Conservation (phyloP, 2,797 vertebrate species). For the Chaetophractus vellerosus region DNA sequence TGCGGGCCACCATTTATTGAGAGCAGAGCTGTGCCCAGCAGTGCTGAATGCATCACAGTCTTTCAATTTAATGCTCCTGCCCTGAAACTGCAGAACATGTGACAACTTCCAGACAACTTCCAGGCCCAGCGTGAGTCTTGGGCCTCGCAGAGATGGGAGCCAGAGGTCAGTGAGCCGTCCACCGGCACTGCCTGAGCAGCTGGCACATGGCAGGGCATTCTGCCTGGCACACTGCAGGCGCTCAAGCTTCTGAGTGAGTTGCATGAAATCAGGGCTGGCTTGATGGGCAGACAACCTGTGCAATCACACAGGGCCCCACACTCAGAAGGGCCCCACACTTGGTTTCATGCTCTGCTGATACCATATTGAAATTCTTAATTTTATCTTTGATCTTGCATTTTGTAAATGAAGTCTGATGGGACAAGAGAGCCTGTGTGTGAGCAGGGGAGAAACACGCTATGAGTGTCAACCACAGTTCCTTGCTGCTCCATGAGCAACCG, state of each 20-base stretch:
- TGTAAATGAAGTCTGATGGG: background rate
- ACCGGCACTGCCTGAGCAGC: background rate
- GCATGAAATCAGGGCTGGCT: background rate
- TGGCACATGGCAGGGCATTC: background rate
- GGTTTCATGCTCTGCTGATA: background rate
- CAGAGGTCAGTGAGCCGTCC: background rate
- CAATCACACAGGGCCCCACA: background rate
- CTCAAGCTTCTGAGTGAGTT: background rate
- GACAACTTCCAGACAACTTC: background rate
- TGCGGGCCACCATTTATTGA: fast-evolving
- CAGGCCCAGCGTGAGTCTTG: fast-evolving
- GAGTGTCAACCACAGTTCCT: background rate
- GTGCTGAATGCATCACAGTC: background rate
- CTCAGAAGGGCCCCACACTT: background rate
- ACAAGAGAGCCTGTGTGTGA: fast-evolving
- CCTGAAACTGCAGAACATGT: background rate
- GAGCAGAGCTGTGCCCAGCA: background rate
- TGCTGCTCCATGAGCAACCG: background rate
- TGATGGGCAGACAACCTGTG: background rate
- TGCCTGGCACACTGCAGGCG: background rate
- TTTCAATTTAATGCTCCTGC: background rate
- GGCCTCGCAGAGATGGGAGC: background rate
- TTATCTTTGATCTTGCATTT: background rate
- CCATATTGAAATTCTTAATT: background rate
- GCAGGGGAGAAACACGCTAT: fast-evolving